Percentiles rank a stretch among this genome's conserved stretches.
These are phyloP conservation scores for Chrosomus eos DNA, from an alignment of 2,797 vertebrate genomes.

Conservation along the genomic window DNA sequence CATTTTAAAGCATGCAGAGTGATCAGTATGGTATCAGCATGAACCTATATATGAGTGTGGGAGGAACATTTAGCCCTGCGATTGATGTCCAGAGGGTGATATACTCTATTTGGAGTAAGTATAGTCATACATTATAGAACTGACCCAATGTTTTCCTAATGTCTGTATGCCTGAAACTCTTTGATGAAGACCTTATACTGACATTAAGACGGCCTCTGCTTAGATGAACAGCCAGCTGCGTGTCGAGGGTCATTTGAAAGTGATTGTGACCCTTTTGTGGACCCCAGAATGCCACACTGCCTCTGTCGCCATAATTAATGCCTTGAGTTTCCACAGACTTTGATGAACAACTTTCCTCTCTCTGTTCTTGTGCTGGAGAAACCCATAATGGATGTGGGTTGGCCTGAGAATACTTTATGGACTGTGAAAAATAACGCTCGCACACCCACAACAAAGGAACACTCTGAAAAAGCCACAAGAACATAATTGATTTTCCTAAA, in stretches of 20 bases:
- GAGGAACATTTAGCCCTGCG: slow-evolving; percentile 43
- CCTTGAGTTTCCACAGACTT: slow-evolving; percentile 77
- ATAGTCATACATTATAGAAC: slow-evolving; percentile 65
- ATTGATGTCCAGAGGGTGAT: slow-evolving; percentile 39
- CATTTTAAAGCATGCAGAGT: slow-evolving; percentile 3
- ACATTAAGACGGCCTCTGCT: slow-evolving; percentile 67
- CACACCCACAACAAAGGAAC: slow-evolving; percentile 66
- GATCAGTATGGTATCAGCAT: background rate
- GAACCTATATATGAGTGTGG: background rate
- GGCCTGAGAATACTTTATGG: slow-evolving; percentile 72
- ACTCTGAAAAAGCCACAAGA: slow-evolving; percentile 76
- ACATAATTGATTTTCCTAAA: slow-evolving; percentile 73
- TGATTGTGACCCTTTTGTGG: slow-evolving; percentile 63
- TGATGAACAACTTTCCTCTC: slow-evolving; percentile 70
- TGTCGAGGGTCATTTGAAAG: slow-evolving; percentile 68
- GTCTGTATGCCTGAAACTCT: slow-evolving; percentile 68
- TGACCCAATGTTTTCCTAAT: slow-evolving; percentile 54
- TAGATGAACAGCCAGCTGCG: slow-evolving; percentile 71
- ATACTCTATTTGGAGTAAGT: slow-evolving; percentile 19
- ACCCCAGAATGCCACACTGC: slow-evolving; percentile 63
- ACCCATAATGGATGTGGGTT: slow-evolving; percentile 68
- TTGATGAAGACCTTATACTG: slow-evolving; percentile 76
- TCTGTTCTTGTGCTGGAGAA: slow-evolving; percentile 41
- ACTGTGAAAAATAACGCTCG: slow-evolving; percentile 73
- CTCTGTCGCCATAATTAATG: slow-evolving; percentile 80